phyloP scores from a whole-genome alignment of 2,888 invertebrate genomes.

The Muscina levida region DNA sequence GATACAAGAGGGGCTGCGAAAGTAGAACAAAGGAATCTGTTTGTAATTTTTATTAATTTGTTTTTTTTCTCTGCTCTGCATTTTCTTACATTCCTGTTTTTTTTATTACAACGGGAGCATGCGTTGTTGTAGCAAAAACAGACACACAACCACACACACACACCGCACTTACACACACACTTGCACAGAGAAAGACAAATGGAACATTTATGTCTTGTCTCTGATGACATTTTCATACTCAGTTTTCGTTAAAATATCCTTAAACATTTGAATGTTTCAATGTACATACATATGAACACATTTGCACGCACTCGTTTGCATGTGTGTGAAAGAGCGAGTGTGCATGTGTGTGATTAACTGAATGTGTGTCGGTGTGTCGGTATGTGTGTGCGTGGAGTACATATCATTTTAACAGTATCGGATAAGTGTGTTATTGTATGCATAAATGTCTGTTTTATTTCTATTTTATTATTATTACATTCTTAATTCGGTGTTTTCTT shows the following conservation, averaged over 20 bases:
- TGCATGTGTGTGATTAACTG: too few species aligned
- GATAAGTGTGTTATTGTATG: conserved; percentile 54
- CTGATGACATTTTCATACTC: conserved; percentile 56
- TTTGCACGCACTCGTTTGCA: not conserved
- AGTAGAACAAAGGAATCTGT: conserved; percentile 25
- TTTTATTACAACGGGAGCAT: conserved; percentile 66
- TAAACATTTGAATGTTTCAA: conserved; percentile 40
- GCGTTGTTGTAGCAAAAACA: conserved; percentile 45
- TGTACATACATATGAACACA: not conserved
- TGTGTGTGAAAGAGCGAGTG: not conserved
- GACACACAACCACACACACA: not conserved
- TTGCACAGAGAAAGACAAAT: conserved; percentile 50
- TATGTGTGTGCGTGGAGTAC: not conserved
- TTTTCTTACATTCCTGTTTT: conserved; percentile 65
- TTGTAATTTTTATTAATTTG: conserved; percentile 58
- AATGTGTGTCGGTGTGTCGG: not conserved
- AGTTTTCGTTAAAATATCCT: conserved; percentile 44
- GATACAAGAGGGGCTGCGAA: too few species aligned
- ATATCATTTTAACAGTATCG: conserved; percentile 36
- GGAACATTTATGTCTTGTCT: conserved; percentile 60
- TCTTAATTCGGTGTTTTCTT: conserved; percentile 26
- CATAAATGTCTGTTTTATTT: conserved; percentile 60
- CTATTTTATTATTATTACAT: conserved; percentile 58
- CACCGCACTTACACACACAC: not conserved
- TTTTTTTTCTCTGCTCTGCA: conserved; percentile 43